Conservation (phyloP, 2,797 vertebrate genomes). For the Petrocephalus sullivani region DNA sequence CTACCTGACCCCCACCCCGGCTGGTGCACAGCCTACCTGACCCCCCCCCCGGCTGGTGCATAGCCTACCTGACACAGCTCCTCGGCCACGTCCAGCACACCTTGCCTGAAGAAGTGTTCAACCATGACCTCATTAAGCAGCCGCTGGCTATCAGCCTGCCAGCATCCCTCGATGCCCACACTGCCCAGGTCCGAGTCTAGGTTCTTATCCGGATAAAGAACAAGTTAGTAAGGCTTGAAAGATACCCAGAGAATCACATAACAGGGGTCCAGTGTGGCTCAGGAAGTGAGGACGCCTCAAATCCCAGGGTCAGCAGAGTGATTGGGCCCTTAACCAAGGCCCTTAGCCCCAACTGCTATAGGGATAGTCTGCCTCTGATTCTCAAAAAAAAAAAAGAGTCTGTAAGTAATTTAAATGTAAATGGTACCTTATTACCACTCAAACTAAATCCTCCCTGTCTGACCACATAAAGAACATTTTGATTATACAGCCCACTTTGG, state of each 20-base stretch:
- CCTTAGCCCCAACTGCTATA: no score
- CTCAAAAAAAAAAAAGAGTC: neutral
- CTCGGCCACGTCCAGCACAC: conserved; percentile 74
- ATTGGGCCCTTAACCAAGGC: no score
- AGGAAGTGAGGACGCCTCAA: neutral
- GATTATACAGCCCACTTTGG: neutral
- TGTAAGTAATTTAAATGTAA: neutral
- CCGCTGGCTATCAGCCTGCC: conserved; percentile 73
- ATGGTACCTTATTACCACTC: neutral
- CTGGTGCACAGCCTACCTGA: neutral
- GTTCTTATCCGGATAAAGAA: conserved; percentile 52
- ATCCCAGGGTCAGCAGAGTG: no score
- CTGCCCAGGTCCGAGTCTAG: conserved; percentile 78
- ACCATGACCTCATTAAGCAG: conserved; percentile 78
- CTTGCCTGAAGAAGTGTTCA: conserved; percentile 75
- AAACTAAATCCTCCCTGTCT: neutral
- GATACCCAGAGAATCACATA: neutral
- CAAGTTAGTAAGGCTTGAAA: neutral
- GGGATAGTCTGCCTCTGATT: no score
- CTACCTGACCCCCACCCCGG: no score
- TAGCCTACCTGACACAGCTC: conserved; percentile 70
- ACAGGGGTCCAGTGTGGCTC: neutral
- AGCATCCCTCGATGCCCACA: conserved; percentile 74
- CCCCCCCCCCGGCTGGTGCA: neutral
- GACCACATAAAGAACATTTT: neutral